Base-by-base conservation (phyloP, 2,113 vertebrate genomes). In the Cervus canadensis region DNA sequence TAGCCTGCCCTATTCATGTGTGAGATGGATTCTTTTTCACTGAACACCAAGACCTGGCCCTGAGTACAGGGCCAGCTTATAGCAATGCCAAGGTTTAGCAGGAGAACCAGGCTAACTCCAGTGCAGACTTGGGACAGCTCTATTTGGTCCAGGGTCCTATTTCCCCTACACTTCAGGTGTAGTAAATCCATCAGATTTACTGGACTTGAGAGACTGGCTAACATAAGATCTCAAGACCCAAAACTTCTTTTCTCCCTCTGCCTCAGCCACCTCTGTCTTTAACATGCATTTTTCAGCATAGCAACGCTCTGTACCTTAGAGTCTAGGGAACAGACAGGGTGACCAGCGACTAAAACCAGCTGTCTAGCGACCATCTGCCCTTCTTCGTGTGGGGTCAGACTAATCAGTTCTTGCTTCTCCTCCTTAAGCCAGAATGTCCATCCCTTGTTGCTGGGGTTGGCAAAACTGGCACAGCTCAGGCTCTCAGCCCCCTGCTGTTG, bases 401-500 rank as follows among this genome's bases (percentile, higher is more conserved):
- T 50, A 30, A 10, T 81, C 30, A 6, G n/a, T 14, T 7, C 33
- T 11, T 6, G 13, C 13, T 26, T 8, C 2, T 17, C 25, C 33
- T 33, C 84, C 40, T 79, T 36, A 21, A 26, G 89, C 59, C 30
- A 74, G 26, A 25, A 23, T n/a, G 57, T 25, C 43, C 26, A 25
- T 21, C 45, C 56, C 52, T 25, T 7, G 45, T 40, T 19, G 36
- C 57, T 30, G 86, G 81, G 76, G 48, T 88, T 50, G 33, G 62
- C 50, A 62, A 43, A 48, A 78, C 23, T 85, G 88, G 89, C 50
- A n/a, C 15, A 62, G 26, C 19, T 56, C 50, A 52, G 91, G 50
- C 95, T 96, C 93, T 96, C 89, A 79, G 71, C 82, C 54, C 79
- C 81, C 95, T 89, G 91, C 83, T 94, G 86, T 50, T 96, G 43